phyloP scores from a whole-genome alignment of 30 jellyfish, hydroid and myxozoan genomes.

The Nemopilema nomurai region DNA sequence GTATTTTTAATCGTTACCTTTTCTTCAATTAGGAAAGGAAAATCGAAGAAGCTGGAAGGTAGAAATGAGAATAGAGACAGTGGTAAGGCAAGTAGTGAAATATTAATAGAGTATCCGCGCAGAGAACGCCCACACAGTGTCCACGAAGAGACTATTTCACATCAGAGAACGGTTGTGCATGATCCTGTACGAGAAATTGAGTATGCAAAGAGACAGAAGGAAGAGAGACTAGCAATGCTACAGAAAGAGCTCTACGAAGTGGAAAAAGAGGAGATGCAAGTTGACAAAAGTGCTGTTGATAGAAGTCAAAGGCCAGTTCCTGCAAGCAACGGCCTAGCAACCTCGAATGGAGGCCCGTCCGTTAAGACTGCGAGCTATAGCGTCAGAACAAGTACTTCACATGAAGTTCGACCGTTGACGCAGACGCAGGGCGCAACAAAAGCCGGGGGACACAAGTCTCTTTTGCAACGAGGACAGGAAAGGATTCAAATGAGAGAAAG shows the following conservation, averaged over 20 bases:
- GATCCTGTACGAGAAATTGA: conserved; percentile 40
- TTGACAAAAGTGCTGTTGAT: not conserved
- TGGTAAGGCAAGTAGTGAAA: not conserved
- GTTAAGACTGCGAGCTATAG: not conserved
- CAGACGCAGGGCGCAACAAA: not conserved
- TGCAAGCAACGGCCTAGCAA: not conserved
- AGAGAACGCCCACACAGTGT: conserved; percentile 58
- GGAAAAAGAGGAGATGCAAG: conserved; percentile 22
- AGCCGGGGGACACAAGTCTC: conserved; percentile 12
- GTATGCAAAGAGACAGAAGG: conserved; percentile 56
- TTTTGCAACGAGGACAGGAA: conserved; percentile 51
- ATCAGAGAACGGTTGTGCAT: conserved; percentile 10
- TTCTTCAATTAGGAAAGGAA: conserved; percentile 31
- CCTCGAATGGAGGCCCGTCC: not conserved
- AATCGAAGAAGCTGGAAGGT: conserved; percentile 40
- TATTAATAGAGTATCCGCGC: conserved; percentile 30
- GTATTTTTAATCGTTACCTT: too few species aligned
- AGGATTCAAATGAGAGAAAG: conserved; percentile 41
- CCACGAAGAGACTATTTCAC: conserved; percentile 46
- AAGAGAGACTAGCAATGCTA: conserved; percentile 31
- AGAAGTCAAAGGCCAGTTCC: not conserved
- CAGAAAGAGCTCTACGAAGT: conserved; percentile 36
- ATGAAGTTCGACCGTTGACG: not conserved
- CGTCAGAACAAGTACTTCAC: not conserved
- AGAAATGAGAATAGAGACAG: conserved; percentile 34